Evolutionary conservation across 2,888 invertebrate genomes (phyloP).

Genomic region (Campoletis raptor): DNA sequence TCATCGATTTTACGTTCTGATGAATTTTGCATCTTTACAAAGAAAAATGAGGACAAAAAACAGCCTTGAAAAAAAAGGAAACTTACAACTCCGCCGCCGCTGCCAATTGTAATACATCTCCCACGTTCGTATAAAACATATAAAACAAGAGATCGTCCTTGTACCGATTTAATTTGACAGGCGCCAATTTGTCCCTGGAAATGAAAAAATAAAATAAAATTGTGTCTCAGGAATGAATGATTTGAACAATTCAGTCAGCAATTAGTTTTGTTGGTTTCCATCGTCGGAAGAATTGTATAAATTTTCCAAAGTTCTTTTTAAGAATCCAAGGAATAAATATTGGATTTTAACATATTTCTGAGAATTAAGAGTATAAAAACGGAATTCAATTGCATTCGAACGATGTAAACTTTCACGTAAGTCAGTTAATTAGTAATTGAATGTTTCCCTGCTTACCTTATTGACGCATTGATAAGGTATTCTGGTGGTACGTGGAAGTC

Average conservation of each 20-base stretch:
- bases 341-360: background rate
- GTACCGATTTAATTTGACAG: slow-evolving; percentile 97
- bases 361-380: background rate
- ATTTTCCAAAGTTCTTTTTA: background rate
- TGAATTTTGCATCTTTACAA: slow-evolving; percentile 1
- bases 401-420: background rate
- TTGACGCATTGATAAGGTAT: slow-evolving; percentile 98
- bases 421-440: background rate
- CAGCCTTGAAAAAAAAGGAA: background rate
- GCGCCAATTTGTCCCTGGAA: slow-evolving; percentile 95
- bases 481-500: slow-evolving; percentile 99
- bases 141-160: slow-evolving; percentile 99
- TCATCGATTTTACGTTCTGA: background rate
- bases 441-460: slow-evolving; percentile 86
- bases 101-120: slow-evolving; percentile 98
- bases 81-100: slow-evolving; percentile 98
- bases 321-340: background rate
- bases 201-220: slow-evolving; percentile 56
- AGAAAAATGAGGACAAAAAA: background rate
- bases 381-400: background rate
- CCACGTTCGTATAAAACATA: slow-evolving; percentile 99
- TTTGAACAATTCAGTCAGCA: background rate
- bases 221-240: background rate
- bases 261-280: background rate
- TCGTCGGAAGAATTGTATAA: too few relatives aligned